Percentiles rank a stretch among this genome's conserved stretches.
Evolutionary conservation across 2,113 vertebrate species (phyloP).

Genomic region (Bolborhynchus lineola): DNA sequence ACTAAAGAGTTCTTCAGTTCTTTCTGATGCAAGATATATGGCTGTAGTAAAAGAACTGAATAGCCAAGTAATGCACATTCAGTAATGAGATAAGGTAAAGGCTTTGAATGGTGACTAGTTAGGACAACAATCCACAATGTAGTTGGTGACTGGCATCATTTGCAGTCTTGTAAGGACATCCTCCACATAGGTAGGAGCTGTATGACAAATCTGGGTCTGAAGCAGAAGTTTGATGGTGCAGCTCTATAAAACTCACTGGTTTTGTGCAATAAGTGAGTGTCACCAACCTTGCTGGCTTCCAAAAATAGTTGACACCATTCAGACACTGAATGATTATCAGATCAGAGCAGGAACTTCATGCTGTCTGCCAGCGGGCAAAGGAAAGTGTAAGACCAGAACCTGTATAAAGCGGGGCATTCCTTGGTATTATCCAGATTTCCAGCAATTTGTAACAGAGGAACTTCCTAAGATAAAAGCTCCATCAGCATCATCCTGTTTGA

Average conservation of each 20-base stretch:
- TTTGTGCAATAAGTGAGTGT: not conserved
- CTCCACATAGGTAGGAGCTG: not conserved
- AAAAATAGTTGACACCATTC: not conserved
- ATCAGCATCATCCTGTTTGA: not conserved
- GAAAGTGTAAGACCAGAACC: not conserved
- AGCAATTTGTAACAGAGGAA: not conserved
- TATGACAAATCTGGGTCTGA: not conserved
- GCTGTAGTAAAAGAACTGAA: not conserved
- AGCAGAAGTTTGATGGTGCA: not conserved
- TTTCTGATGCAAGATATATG: not conserved
- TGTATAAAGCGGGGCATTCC: not conserved
- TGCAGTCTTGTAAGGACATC: not conserved
- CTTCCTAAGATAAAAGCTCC: not conserved
- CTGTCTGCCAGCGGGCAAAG: not conserved
- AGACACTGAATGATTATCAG: not conserved
- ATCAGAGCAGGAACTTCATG: not conserved
- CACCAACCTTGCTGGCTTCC: not conserved
- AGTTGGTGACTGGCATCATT: rapidly evolving
- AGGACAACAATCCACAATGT: not conserved
- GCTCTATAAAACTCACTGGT: not conserved
- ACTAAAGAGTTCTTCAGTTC: not conserved
- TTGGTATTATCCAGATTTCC: not conserved
- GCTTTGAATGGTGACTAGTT: not conserved
- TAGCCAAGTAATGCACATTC: not conserved
- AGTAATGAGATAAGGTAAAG: not conserved